A percentile compares a stretch with the other conserved stretches of the same genome.
These are phyloP conservation scores for Drosophila mimetica DNA, from an alignment of 2,888 invertebrate genomes.

Conservation along the genomic window DNA sequence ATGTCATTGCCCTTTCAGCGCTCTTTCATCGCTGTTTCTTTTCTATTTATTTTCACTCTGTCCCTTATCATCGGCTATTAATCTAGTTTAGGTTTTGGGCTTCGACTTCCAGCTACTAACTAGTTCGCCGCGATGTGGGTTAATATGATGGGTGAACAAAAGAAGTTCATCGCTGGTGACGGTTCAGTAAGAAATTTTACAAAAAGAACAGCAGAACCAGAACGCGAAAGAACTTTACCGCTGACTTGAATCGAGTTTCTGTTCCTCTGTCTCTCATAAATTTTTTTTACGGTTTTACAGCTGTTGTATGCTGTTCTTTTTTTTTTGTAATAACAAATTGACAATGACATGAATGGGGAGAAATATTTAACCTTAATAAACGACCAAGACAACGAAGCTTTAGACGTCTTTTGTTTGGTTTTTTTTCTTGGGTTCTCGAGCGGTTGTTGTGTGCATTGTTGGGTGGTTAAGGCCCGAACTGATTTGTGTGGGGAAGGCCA, in stretches of 20 bases:
- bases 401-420: conserved; percentile 60
- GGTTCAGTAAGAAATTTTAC: conserved; percentile 33
- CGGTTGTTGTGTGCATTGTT: conserved; percentile 55
- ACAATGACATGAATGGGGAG: conserved; percentile 79
- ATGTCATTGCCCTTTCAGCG: conserved; percentile 49
- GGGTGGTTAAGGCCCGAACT: conserved; percentile 45
- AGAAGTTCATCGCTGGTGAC: conserved; percentile 39
- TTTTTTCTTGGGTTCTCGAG: conserved; percentile 27
- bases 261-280: conserved; percentile 18
- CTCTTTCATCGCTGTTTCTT: conserved; percentile 32
- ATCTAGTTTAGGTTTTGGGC: conserved; percentile 72
- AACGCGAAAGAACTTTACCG: conserved; percentile 43
- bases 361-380: conserved; percentile 81
- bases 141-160: conserved; percentile 63
- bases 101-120: conserved; percentile 44
- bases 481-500: conserved; percentile 76
- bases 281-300: conserved; percentile 46
- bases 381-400: conserved; percentile 48
- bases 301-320: conserved; percentile 35
- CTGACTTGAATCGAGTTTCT: conserved; percentile 39
- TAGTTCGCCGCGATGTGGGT: conserved; percentile 66
- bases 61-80: conserved; percentile 70
- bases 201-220: conserved; percentile 47
- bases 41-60: conserved; percentile 25
- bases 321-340: conserved; percentile 77